Conservation (phyloP, 2,888 invertebrate species). For the Nowickia ferox region DNA sequence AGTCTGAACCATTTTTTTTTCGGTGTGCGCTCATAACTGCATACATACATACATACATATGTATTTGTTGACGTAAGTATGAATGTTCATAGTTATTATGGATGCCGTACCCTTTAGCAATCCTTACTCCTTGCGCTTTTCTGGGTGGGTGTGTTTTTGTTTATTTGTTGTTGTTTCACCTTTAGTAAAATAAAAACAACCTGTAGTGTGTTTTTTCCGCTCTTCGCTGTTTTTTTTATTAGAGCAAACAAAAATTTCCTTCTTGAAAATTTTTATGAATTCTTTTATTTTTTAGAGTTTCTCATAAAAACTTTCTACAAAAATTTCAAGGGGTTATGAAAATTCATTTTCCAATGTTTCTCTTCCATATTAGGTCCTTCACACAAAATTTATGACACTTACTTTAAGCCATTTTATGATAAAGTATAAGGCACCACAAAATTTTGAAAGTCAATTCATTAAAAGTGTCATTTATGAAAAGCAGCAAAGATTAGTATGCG, state of each 20-base stretch:
- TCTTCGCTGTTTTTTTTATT: constrained; percentile 38
- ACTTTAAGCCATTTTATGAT: constrained; percentile 55
- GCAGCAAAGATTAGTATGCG: too few relatives aligned
- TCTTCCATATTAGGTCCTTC: constrained; percentile 52
- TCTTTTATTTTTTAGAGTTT: constrained; percentile 59
- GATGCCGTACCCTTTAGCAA: not conserved
- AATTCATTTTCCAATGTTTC: constrained; percentile 22
- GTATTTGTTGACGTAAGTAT: not conserved
- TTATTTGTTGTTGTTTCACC: constrained; percentile 14
- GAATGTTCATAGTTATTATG: not conserved
- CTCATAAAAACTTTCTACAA: constrained; percentile 50
- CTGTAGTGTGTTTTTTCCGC: constrained; percentile 11
- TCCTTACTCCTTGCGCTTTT: constrained; percentile 3
- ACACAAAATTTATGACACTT: constrained; percentile 58
- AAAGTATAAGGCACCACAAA: not conserved
- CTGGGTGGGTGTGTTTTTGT: not conserved
- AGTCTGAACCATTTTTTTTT: too few relatives aligned
- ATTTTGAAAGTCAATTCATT: not conserved
- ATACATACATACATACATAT: not conserved
- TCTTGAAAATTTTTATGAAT: constrained; percentile 57
- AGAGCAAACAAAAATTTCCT: constrained; percentile 34
- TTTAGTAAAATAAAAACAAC: constrained; percentile 54
- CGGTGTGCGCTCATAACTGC: too few relatives aligned
- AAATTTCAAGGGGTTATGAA: constrained; percentile 61
- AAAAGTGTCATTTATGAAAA: not conserved